Conservation (phyloP, 1,140 invertebrate species). For the Cyclargus thomasi region DNA sequence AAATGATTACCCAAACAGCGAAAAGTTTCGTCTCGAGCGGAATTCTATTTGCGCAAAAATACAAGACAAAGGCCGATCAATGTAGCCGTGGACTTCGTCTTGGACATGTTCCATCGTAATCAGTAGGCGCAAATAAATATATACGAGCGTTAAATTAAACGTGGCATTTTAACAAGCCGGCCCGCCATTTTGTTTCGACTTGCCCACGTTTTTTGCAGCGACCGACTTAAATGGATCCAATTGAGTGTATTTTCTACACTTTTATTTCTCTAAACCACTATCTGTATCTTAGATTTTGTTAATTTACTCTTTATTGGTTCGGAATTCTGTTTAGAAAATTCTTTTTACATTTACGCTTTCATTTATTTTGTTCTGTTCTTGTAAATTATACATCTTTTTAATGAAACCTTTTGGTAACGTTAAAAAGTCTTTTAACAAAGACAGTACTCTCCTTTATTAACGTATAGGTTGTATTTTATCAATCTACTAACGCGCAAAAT, state of each 20-base stretch:
- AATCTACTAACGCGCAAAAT: neutral
- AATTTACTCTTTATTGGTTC: slow-evolving; percentile 1
- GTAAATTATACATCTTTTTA: too few relatives aligned
- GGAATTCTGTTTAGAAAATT: neutral
- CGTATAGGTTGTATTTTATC: neutral
- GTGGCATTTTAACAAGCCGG: slow-evolving; percentile 6
- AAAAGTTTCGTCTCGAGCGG: neutral
- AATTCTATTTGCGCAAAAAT: neutral
- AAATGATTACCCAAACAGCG: neutral
- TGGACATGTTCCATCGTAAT: slow-evolving; percentile 11
- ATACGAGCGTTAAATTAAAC: slow-evolving; percentile 8
- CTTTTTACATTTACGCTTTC: neutral
- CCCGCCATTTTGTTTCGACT: neutral
- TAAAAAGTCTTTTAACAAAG: too few relatives aligned
- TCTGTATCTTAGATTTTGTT: slow-evolving; percentile 3
- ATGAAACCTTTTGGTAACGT: too few relatives aligned
- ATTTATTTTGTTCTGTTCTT: too few relatives aligned
- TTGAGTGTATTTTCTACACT: slow-evolving; percentile 1
- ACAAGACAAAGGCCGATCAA: neutral
- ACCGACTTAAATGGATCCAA: neutral
- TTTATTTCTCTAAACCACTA: slow-evolving; percentile 1
- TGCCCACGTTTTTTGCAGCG: neutral
- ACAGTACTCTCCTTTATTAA: too few relatives aligned
- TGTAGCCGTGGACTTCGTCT: neutral
- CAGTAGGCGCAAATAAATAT: slow-evolving; percentile 7